Conservation (phyloP, 2,797 vertebrate genomes). For the Mus minutoides region DNA sequence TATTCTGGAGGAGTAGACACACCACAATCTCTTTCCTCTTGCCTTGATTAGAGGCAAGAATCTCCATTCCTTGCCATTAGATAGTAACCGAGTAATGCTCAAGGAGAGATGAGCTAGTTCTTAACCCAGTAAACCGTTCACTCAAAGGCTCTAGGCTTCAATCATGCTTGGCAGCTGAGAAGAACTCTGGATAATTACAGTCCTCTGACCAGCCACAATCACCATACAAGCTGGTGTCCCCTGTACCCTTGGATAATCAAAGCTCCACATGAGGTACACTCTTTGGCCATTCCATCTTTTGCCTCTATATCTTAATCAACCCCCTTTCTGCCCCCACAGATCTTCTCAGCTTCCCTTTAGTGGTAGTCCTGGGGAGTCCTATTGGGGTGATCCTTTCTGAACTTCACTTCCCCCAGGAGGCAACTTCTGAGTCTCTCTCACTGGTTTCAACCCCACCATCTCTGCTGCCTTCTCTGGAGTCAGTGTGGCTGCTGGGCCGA, state of each 20-base stretch:
- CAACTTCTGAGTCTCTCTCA: background rate
- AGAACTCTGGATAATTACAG: background rate
- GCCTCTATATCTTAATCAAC: background rate
- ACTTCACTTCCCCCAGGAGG: background rate
- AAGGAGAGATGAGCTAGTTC: background rate
- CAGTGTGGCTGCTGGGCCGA: background rate
- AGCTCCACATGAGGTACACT: background rate
- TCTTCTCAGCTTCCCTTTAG: background rate
- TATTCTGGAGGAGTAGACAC: background rate
- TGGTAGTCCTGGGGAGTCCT: background rate
- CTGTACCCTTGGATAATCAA: background rate
- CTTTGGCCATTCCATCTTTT: background rate
- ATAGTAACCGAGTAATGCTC: background rate
- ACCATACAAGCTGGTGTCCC: background rate
- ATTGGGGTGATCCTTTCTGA: background rate
- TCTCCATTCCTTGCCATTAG: background rate
- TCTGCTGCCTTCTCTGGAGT: accelerated
- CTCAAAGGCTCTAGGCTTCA: background rate
- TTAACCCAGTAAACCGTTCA: background rate
- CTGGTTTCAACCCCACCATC: too few relatives aligned
- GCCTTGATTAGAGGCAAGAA: background rate
- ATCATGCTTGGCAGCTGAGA: background rate
- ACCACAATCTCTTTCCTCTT: background rate
- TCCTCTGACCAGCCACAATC: background rate
- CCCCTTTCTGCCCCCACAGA: background rate